A percentile compares a stretch with the other conserved stretches of the same genome.
These are phyloP conservation scores for Drosophila melanosoma DNA, from an alignment of 2,888 invertebrate genomes.

Conservation along the genomic window DNA sequence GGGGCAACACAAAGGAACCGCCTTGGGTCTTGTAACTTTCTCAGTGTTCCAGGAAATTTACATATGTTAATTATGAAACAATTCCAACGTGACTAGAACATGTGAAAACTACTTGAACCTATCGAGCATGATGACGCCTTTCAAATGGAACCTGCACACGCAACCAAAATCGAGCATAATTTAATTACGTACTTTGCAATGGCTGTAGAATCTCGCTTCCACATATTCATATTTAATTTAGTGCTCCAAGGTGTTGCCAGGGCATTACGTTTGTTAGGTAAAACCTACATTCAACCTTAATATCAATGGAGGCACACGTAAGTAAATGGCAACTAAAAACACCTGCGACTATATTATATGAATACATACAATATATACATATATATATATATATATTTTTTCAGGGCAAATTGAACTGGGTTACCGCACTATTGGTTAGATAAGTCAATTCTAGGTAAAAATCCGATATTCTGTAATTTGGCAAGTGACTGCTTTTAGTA, in stretches of 20 bases:
- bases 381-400: neutral
- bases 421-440: conserved; percentile 4
- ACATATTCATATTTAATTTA: conserved; percentile 1
- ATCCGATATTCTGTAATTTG: neutral
- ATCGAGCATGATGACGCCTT: conserved; percentile 9
- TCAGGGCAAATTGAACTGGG: neutral
- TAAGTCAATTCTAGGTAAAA: conserved; percentile 4
- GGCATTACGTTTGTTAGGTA: conserved; percentile 9
- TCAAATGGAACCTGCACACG: conserved; percentile 10
- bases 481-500: neutral
- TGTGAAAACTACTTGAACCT: conserved; percentile 34
- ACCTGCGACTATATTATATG: conserved; percentile 17
- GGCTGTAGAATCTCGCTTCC: conserved; percentile 19
- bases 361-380: neutral
- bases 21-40: neutral
- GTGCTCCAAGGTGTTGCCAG: conserved; percentile 39
- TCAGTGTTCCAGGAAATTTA: conserved; percentile 12
- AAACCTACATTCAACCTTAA: neutral
- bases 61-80: conserved; percentile 28
- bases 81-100: conserved; percentile 29
- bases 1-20: neutral
- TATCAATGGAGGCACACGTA: conserved; percentile 11
- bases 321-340: conserved; percentile 27
- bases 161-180: conserved; percentile 36
- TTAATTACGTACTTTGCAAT: conserved; percentile 41